Evolutionary conservation across 2,888 invertebrate species (phyloP), one percentile per base, ranked within the genome.

Genomic region (Myopa testacea): DNA sequence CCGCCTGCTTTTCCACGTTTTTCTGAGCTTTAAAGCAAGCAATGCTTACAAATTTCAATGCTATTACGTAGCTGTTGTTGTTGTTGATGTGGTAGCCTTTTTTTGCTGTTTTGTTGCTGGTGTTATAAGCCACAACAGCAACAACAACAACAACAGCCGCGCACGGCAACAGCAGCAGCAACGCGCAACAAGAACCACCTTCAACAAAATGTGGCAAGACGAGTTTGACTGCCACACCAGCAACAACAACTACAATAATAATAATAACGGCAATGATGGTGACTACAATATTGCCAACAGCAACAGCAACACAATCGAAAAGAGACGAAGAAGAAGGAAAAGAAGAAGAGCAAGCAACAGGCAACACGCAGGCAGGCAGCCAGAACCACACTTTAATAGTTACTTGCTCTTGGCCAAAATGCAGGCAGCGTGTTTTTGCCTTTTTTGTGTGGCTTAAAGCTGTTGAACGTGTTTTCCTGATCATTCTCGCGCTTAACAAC

Each of bases 131-230:
- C 55, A 8, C 14, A 12, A 19, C 14, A 63, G 19, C 73, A 10
- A 62, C 62, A 26, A n/a, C 55, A 55, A 38, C 26, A 26, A 45
- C 69, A 68, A 68, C 45, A 58, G 3, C 58, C 4, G 19, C 5
- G 38, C n/a, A 38, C 72, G 40, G 19, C 73, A 10, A 62, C 62
- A 26, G 62, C 55, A 34, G 38, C 50, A 26, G 69, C 69, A 68
- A 68, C 45, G 68, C 34, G 14, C 70, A 70, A 70, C 70, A 52
- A 38, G 40, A 58, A 65, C 65, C 75, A 67, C 75, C 75, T 75
- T 75, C 75, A 52, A 65, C 52, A 65, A 65, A 65, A 75, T 75
- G 75, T 55, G 37, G 75, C 75, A 75, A 55, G 65, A 74, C 75
- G 38, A 75, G 75, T 75, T 74, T 73, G 16, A 62, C 50, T 34